Evolutionary conservation across 2,113 vertebrate species (phyloP), one percentile per base, ranked within the genome.

Genomic region (Chaetodon trifascialis): DNA sequence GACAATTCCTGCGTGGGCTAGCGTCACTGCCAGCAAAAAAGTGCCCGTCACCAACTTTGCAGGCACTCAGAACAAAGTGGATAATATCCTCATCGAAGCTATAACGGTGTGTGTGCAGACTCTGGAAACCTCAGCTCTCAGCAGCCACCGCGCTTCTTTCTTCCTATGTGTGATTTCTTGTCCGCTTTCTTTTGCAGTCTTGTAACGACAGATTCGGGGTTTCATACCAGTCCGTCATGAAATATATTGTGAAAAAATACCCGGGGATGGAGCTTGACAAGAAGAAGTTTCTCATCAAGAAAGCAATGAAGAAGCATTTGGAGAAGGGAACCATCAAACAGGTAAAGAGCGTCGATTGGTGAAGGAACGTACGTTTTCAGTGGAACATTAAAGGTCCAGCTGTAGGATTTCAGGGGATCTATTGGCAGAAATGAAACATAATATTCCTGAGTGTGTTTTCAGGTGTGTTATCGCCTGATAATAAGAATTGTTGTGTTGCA

Each of bases 1-100:
- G 94, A 98, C 97, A 38, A 98, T 99, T 89, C 98, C 98, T 40
- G 95, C 97, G 0, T 99, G 98, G 98, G 98, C 98, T 9, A 98
- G 97, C 2, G 94, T 99, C 76, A 94, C 97, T 19, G 94, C 95
- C 79, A 97, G 94, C 93, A 98, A 97, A 93, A 95, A 97, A 15
- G 95, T 96, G 19, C 95, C 96, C 2, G 96, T 97, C 7, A 95
- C 97, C 93, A 98, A 96, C 92, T 95, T 95, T 90, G 95, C 97
- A 79, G 95, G 97, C 59, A 96, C 95, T n/a, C 97, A 97, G 55
- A 95, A 97, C 88, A 99, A 96, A 93, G 96, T 99, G 96, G 97
- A 99, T 84, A 96, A 97, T 8, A 97, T 99, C 87, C 92, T 99
- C 69, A 95, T 97, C 0, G 98, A 99, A 91, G 98, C 98, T 44